phyloP scores from a whole-genome alignment of 35 echinoderm and acorn worm species.

The Patiria miniata region DNA sequence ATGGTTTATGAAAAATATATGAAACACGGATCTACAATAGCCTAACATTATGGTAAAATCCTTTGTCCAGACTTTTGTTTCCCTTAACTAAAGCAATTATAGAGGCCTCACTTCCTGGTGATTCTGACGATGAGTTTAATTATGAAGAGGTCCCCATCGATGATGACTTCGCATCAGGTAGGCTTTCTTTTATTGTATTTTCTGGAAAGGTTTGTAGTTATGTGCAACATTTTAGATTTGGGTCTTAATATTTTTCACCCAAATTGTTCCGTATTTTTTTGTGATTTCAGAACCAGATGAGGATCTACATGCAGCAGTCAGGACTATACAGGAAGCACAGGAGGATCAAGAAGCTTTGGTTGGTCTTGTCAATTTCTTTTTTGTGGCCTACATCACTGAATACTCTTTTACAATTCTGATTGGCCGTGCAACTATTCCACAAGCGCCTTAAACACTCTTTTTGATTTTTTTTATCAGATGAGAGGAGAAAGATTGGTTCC shows the following conservation, averaged over 20 bases:
- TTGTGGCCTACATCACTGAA: no score
- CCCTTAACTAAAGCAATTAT: slow-evolving; percentile 23
- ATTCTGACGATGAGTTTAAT: slow-evolving; percentile 93
- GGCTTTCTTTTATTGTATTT: background rate
- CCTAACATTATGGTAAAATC: no score
- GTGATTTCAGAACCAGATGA: slow-evolving; percentile 81
- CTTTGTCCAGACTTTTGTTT: background rate
- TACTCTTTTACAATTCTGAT: no score
- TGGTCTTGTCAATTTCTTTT: slow-evolving; percentile 1
- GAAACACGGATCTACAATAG: no score
- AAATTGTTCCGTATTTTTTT: background rate
- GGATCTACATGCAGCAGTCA: slow-evolving; percentile 86
- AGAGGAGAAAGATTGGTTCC: slow-evolving; percentile 37
- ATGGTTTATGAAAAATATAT: no score
- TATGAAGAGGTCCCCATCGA: slow-evolving; percentile 94
- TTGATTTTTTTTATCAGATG: slow-evolving; percentile 20
- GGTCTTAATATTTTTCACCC: background rate
- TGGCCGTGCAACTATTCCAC: no score
- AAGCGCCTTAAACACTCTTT: no score
- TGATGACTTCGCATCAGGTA: slow-evolving; percentile 93
- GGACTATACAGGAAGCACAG: slow-evolving; percentile 93
- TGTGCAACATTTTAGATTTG: background rate
- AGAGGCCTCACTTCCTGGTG: slow-evolving; percentile 71
- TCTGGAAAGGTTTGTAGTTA: background rate
- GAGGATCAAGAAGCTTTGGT: slow-evolving; percentile 89